Base-by-base conservation (phyloP, 2,113 vertebrate species). In the Tyto alba region DNA sequence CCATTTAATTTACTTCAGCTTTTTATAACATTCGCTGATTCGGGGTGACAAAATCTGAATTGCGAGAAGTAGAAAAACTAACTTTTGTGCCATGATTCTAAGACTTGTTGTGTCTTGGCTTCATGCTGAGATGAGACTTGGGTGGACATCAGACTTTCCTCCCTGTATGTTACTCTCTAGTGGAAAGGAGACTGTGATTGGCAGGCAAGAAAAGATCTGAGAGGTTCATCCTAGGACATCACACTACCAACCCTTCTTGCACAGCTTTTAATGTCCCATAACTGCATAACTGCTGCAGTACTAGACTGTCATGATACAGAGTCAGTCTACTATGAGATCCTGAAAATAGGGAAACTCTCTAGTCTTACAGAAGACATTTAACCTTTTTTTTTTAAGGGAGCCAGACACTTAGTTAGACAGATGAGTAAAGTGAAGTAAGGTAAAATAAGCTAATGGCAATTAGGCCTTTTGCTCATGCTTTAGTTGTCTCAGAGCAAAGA, bases 11-110 rank as follows among this genome's bases (percentile, higher is more conserved):
- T 79, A 1, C 11, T 93, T 83, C 41, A 62, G 13, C 7, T 72
- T 83, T 78, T 57, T 52, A 38, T 22, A 71, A 32, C 1, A 27
- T 30, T 57, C 0, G 0, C 10, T 4, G 0, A 19, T 57, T 79
- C 79, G 22, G 52, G 16, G 21, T n/a, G 34, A 38, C 6, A 74
- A 85, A 78, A 85, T 64, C 43, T 78, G 13, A 85, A 36, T 36
- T 64, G 6, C 38, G 13, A 85, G 13, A 9, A 1, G 0, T 14
- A 60, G 12, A 29, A 78, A 90, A 85, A 17, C 5, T 27, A 38
- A 56, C 2, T 76, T 62, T 43, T 48, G 30, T 32, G 16, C 8
- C 38, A 47, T 34, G 6, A 36, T 47, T 67, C 20, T 77, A 53
- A 60, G 6, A 6, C 6, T 13, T 73, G 0, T 7, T 47, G 10